Evolutionary conservation across 2,888 invertebrate species (phyloP).

Genomic region (Temnothorax unifasciatus): DNA sequence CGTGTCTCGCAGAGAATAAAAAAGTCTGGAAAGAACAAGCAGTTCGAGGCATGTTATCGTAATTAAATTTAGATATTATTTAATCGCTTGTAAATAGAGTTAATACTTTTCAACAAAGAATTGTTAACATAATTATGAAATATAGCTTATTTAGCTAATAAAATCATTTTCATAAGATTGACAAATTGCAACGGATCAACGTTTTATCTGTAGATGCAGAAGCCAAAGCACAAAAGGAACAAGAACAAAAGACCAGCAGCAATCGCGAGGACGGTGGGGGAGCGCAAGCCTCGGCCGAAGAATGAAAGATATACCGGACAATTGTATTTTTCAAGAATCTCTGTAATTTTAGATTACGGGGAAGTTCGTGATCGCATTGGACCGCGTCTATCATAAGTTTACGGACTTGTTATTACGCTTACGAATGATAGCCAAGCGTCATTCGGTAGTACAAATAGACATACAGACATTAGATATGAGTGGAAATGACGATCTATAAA

Average conservation of each 20-base stretch:
- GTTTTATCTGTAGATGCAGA: conserved; percentile 87
- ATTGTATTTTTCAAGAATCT: conserved; percentile 66
- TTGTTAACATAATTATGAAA: not conserved
- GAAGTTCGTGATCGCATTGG: conserved; percentile 62
- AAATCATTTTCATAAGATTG: not conserved
- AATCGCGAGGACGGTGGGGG: conserved; percentile 68
- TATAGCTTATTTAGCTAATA: not conserved
- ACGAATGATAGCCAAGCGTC: conserved; percentile 58
- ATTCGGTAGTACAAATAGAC: conserved; percentile 61
- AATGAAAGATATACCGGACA: conserved; percentile 71
- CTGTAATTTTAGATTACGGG: conserved; percentile 71
- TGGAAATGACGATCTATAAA: conserved; percentile 3
- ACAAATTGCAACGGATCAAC: not conserved
- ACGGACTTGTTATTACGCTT: conserved; percentile 51
- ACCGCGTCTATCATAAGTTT: conserved; percentile 28
- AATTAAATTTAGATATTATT: not conserved
- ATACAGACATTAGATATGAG: conserved; percentile 41
- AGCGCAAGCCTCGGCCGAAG: conserved; percentile 69
- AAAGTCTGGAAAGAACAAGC: conserved; percentile 94
- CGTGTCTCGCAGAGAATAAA: conserved; percentile 93
- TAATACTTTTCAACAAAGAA: not conserved
- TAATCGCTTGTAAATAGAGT: not conserved
- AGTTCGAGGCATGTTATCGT: conserved; percentile 88
- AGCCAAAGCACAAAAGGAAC: conserved; percentile 87
- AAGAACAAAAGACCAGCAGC: conserved; percentile 75